Base-by-base conservation (phyloP, 1,140 invertebrate genomes). In the Apis laboriosa region DNA sequence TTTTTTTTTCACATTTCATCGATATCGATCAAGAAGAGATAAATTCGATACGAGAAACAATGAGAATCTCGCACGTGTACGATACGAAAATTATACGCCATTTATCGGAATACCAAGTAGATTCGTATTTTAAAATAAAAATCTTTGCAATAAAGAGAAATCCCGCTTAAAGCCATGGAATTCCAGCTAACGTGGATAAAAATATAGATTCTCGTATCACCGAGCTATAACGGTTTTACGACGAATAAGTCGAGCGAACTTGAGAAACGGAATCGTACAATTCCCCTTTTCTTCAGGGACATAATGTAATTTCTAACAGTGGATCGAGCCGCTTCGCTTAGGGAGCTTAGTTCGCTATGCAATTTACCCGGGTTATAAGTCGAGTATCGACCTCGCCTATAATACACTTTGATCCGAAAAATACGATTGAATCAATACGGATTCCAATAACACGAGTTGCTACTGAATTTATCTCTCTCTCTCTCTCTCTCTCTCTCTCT, bases 291-390 rank as follows among this genome's bases (percentile, higher is more conserved):
- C 76, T 77, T 56, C 63, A 53, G 8, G 9, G 5, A 24, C 51
- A 64, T n/a, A 68, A 77, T 67, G 64, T 68, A 77, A 77, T 77
- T 77, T 77, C 63, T 77, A 53, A 55, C 51, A 63, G 56, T 7
- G 53, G 15, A 51, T 63, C 43, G 21, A 2, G 21, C 28, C 11
- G 53, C 34, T 51, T 78, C 76, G 19, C 51, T 68, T 49, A 49
- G 55, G 15, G 15, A 7, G 34, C 55, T 67, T 34, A 34, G 34
- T 49, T 68, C 76, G 12, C 63, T 43, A 19, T 56, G 76, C 76
- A 68, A 56, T 77, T 68, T 56, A 67, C 64, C 28, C 9, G 53
- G 15, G 24, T 77, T 77, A 68, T 68, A 56, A 77, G 53, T 55
- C 73, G 58, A 51, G 49, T 75, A 63, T 51, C 58, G 73, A 19